A percentile compares a stretch with the other conserved stretches of the same genome.
Evolutionary conservation across 2,797 vertebrate species (phyloP).

Genomic region (Anisognathus igniventris): DNA sequence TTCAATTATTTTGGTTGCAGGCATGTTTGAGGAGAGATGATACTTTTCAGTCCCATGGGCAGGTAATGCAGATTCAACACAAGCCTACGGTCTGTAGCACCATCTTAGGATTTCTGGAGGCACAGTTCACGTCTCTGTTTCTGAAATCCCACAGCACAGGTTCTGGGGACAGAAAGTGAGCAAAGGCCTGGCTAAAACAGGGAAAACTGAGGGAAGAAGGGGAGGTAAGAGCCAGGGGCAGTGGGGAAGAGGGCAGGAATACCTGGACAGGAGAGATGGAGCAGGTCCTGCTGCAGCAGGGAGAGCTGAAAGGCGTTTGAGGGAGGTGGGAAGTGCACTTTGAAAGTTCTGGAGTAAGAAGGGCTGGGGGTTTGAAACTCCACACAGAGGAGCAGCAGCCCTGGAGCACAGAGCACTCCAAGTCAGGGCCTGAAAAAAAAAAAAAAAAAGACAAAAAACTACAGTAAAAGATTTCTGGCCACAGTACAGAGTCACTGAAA

Average conservation of each 20-base stretch:
- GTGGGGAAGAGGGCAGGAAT: not conserved
- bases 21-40: not conserved
- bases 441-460: not conserved
- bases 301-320: not conserved
- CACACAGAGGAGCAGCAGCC: not conserved
- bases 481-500: not conserved
- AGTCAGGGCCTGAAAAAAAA: not conserved
- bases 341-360: not conserved
- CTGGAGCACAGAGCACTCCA: not conserved
- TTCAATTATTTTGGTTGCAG: not conserved
- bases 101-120: not conserved
- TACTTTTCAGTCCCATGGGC: not conserved
- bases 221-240: not conserved
- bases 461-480: not conserved
- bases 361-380: rapidly evolving
- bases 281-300: not conserved
- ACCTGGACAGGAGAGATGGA: not conserved
- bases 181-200: not conserved
- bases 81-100: not conserved
- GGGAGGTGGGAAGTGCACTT: not conserved
- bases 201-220: not conserved
- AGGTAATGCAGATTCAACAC: not conserved
- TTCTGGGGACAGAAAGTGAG: not conserved
- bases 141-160: not conserved
- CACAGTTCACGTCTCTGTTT: rapidly evolving